A percentile compares a stretch with the other conserved stretches of the same genome.
Evolutionary conservation across 2,888 invertebrate genomes (phyloP).

Genomic region (Agrotis segetum): DNA sequence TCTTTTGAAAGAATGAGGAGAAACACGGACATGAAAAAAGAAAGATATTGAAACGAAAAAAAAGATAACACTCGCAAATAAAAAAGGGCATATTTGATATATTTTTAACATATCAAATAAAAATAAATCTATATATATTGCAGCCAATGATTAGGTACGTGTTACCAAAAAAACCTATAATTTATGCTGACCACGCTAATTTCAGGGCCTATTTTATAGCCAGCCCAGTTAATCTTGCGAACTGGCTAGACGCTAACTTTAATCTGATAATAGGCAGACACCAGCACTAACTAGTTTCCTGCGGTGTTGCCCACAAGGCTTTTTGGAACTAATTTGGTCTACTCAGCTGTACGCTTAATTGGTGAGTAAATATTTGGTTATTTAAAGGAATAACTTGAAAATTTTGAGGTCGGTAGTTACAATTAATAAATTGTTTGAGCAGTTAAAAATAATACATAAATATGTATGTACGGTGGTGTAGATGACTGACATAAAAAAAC

Average conservation of each 20-base stretch:
- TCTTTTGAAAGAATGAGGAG: too few species aligned
- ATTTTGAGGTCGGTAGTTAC: not conserved
- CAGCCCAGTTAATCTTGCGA: constrained; percentile 57
- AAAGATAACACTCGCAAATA: too few species aligned
- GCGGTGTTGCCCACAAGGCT: constrained; percentile 47
- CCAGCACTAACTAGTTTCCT: constrained; percentile 54
- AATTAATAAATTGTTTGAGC: too few species aligned
- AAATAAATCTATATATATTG: too few species aligned
- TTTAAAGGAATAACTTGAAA: not conserved
- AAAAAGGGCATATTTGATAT: too few species aligned
- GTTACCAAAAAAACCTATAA: not conserved
- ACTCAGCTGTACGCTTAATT: not conserved
- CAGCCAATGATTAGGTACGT: too few species aligned
- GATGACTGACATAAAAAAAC: too few species aligned
- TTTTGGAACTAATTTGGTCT: constrained; percentile 28
- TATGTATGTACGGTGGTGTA: too few species aligned
- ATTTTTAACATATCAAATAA: too few species aligned
- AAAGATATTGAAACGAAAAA: too few species aligned
- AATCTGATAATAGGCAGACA: constrained; percentile 68
- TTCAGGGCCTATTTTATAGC: constrained; percentile 46
- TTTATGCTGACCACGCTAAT: constrained; percentile 24
- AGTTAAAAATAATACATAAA: too few species aligned
- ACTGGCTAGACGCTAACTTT: constrained; percentile 58
- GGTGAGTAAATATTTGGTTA: not conserved
- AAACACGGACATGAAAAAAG: too few species aligned